Conservation (phyloP, 1,140 invertebrate genomes). For the honey bee (Apis mellifera) region Amel_HAv3.1 CM009931.2:17143001-17143500, state of each 20-base stretch:
- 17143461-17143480: background rate
- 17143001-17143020: too few relatives aligned
- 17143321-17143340: background rate
- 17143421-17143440: conserved; percentile 24
- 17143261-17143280: background rate
- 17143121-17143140: too few relatives aligned
- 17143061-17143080: too few relatives aligned
- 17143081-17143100: background rate
- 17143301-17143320: too few relatives aligned
- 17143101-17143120: too few relatives aligned
- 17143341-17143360: conserved; percentile 1
- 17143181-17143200: background rate
- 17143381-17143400: conserved; percentile 1
- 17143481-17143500: background rate
- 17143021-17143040: too few relatives aligned
- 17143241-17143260: background rate
- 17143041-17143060: too few relatives aligned
- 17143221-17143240: background rate
- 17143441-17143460: conserved; percentile 22
- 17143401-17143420: conserved; percentile 8
- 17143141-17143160: background rate
- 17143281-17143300: background rate
- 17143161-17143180: too few relatives aligned
- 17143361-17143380: background rate
- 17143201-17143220: conserved; percentile 8